Evolutionary conservation across 2,797 vertebrate species (phyloP), one percentile per base, ranked within the genome.

Genomic region (Avahi laniger): DNA sequence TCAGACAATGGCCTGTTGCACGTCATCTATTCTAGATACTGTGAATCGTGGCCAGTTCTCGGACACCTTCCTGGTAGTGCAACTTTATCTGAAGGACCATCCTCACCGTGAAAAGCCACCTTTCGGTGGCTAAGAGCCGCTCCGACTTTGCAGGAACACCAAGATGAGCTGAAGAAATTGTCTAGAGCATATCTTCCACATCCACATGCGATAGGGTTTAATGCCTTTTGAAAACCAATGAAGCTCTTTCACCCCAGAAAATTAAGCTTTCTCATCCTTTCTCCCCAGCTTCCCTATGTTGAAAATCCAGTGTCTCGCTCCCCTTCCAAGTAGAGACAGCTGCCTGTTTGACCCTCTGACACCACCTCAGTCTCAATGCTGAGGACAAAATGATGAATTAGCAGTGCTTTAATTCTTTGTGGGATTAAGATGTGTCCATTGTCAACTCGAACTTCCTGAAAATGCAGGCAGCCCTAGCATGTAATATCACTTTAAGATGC

Each of bases 361-460:
- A 89, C 83, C 43, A 67, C 46, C 80, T 89, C 65, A 38, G 41
- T 83, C 85, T 93, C 80, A 90, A 57, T 35, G 84, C 84, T 13
- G 26, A 83, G 65, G 81, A 96, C 85, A 96, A 95, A 90, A 92
- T 96, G 96, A 96, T 96, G 81, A 96, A 97, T 96, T 96, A 93
- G 96, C 85, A 89, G 92, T 4, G 3, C 79, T 81, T 96, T 89
- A 95, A 86, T 97, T 94, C 96, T 94, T 76, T 80, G 89, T 38
- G 30, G 94, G 61, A 93, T 92, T 94, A 96, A 92, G 96, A 94
- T 86, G 90, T 96, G 94, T 96, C 89, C 82, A 93, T 4, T 93
- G 95, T 97, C 94, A 95, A 94, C 81, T 96, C 93, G 93, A 91
- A 92, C 93, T 97, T 98, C 94, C 93, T 97, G 92, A 94, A 97